These are phyloP conservation scores for Pandemis heparana DNA, from an alignment of 2,888 invertebrate species.

Conservation along the genomic window DNA sequence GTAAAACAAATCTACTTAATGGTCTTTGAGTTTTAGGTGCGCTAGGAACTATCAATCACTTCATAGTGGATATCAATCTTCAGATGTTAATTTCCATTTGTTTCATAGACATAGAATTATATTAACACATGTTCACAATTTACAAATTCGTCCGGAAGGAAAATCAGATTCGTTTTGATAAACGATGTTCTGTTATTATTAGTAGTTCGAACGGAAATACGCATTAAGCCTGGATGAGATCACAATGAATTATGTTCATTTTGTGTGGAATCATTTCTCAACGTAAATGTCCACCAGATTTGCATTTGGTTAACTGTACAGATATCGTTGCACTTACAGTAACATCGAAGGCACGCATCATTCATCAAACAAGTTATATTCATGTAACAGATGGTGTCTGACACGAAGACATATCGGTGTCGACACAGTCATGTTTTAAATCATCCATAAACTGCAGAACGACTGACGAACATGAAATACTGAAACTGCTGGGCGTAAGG, in stretches of 20 bases:
- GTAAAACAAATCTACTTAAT: constrained; percentile 65
- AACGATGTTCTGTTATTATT: constrained; percentile 28
- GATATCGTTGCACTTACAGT: constrained; percentile 21
- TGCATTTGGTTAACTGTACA: constrained; percentile 8
- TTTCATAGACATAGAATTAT: background rate
- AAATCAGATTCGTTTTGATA: constrained; percentile 22
- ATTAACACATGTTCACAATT: constrained; percentile 13
- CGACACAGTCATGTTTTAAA: constrained; percentile 33
- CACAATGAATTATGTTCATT: constrained; percentile 21
- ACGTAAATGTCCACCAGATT: constrained; percentile 8
- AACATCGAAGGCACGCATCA: constrained; percentile 16
- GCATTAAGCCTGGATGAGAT: constrained; percentile 30
- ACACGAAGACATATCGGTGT: constrained; percentile 29
- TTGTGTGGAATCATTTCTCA: constrained; percentile 19
- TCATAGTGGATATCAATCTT: constrained; percentile 49
- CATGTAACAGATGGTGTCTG: constrained; percentile 41
- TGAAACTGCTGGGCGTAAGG: constrained; percentile 34
- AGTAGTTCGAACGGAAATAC: constrained; percentile 26
- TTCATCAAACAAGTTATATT: constrained; percentile 23
- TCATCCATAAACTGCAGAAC: constrained; percentile 29
- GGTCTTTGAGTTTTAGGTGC: constrained; percentile 58
- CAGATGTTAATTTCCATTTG: constrained; percentile 16
- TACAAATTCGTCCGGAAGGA: background rate
- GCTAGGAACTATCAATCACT: constrained; percentile 61
- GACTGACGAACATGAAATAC: constrained; percentile 38